Conservation (phyloP, 2,888 invertebrate genomes). For the Trachelus tabidus region DNA sequence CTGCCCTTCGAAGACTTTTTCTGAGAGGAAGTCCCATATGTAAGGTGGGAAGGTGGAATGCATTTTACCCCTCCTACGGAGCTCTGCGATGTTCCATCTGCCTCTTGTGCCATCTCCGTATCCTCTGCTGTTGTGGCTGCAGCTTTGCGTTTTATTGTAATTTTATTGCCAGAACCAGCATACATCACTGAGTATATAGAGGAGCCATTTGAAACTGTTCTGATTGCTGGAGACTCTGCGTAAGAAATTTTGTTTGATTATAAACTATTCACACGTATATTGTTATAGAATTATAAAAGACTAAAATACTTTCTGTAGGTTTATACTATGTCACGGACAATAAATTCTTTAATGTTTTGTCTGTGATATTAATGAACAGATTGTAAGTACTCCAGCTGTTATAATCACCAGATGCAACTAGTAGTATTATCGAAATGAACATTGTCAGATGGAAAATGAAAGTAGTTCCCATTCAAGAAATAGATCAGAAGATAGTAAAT, state of each 20-base stretch:
- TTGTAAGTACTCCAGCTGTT: too few relatives aligned
- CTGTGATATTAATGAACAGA: too few relatives aligned
- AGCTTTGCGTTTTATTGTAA: constrained; percentile 83
- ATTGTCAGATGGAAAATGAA: too few relatives aligned
- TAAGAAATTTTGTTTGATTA: background rate
- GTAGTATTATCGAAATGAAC: too few relatives aligned
- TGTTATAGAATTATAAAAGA: too few relatives aligned
- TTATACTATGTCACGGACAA: too few relatives aligned
- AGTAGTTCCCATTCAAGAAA: background rate
- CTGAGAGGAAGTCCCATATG: constrained; percentile 56
- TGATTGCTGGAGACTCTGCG: constrained; percentile 56
- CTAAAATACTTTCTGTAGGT: too few relatives aligned
- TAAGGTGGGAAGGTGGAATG: constrained; percentile 59
- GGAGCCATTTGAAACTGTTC: constrained; percentile 70
- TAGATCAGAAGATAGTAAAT: background rate
- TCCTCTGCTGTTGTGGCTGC: constrained; percentile 66
- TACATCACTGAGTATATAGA: constrained; percentile 83
- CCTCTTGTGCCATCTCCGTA: constrained; percentile 63
- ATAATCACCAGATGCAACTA: too few relatives aligned
- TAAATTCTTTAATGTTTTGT: too few relatives aligned
- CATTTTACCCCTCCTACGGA: constrained; percentile 58
- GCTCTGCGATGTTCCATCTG: constrained; percentile 64
- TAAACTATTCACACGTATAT: too few relatives aligned
- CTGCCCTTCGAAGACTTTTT: constrained; percentile 61
- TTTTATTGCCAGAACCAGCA: constrained; percentile 84